Conservation (phyloP, 2,888 invertebrate genomes). For the Phyto melanocephala region DNA sequence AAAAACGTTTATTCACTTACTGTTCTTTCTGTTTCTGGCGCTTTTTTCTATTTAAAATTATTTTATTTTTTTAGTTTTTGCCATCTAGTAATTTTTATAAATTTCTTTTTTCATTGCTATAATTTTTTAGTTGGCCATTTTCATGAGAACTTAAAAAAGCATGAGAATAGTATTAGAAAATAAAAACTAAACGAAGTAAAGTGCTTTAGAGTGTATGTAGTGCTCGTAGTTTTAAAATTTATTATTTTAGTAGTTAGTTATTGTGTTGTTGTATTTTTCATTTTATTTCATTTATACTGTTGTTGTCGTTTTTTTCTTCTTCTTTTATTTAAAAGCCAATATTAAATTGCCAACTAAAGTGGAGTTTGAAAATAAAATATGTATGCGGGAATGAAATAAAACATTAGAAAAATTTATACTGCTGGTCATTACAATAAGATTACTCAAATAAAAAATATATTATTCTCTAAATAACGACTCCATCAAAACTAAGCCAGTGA, state of each 20-base stretch:
- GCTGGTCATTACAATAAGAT: not conserved
- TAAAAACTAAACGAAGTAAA: not conserved
- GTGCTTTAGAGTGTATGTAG: slow-evolving; percentile 16
- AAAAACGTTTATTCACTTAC: not conserved
- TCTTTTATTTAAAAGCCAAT: slow-evolving; percentile 14
- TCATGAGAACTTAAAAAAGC: not conserved
- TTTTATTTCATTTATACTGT: not conserved
- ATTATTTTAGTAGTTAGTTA: slow-evolving; percentile 53
- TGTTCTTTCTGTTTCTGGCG: not conserved
- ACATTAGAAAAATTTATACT: not conserved
- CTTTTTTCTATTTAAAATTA: not conserved
- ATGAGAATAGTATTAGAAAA: not conserved
- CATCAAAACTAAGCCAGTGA: too few relatives aligned
- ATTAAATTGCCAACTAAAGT: slow-evolving; percentile 15
- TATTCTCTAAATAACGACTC: too few relatives aligned
- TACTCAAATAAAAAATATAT: too few relatives aligned
- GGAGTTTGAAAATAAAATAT: not conserved
- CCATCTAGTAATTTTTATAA: slow-evolving; percentile 1
- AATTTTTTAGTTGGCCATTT: not conserved
- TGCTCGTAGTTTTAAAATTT: slow-evolving; percentile 32
- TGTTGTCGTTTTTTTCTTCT: slow-evolving; percentile 13
- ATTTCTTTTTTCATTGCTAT: not conserved
- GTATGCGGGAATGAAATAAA: not conserved
- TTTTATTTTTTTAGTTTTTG: not conserved
- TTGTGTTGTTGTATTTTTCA: slow-evolving; percentile 38